Evolutionary conservation across 2,797 vertebrate species (phyloP), one percentile per base, ranked within the genome.

Genomic region (Dallia pectoralis): DNA sequence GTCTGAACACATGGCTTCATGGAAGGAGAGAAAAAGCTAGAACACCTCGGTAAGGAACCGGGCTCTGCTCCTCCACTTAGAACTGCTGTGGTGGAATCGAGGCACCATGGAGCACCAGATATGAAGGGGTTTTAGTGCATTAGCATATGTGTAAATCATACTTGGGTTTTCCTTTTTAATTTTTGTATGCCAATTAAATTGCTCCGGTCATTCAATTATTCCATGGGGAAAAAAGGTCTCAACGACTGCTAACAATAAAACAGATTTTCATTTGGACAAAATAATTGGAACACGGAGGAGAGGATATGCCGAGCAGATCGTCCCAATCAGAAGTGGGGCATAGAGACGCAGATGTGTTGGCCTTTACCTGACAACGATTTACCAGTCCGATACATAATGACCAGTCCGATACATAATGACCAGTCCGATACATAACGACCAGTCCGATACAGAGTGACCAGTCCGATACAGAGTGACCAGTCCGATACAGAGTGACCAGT

Each of bases 221-320:
- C 62, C 69, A 71, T 70, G 72, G 82, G 77, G 76, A 73, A 77
- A 78, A 86, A 84, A 72, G 82, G 85, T 77, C 70, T 73, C 77
- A 73, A 84, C 82, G 84, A 84, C 80, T 75, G 82, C 82, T 86
- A 85, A 85, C 88, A 87, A 88, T 82, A 84, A 76, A 77, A 87
- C 80, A 88, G 81, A 82, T 80, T 89, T 87, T 88, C 82, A 88
- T 82, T 88, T 83, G 82, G 79, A 85, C 80, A 75, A 74, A 74
- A 75, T 89, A 88, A 88, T 85, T 87, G 85, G 84, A 77, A 82
- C 82, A 78, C 67, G 81, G 80, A 83, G 78, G 83, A 82, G 82
- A 86, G 61, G 36, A 7, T 40, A 68, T 44, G 71, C 75, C 75
- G 71, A 86, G 85, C 84, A 87, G 27, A 48, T n/a, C 48, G 82